Evolutionary conservation across 2,888 invertebrate species (phyloP).

Genomic region (Orgyia antiqua): DNA sequence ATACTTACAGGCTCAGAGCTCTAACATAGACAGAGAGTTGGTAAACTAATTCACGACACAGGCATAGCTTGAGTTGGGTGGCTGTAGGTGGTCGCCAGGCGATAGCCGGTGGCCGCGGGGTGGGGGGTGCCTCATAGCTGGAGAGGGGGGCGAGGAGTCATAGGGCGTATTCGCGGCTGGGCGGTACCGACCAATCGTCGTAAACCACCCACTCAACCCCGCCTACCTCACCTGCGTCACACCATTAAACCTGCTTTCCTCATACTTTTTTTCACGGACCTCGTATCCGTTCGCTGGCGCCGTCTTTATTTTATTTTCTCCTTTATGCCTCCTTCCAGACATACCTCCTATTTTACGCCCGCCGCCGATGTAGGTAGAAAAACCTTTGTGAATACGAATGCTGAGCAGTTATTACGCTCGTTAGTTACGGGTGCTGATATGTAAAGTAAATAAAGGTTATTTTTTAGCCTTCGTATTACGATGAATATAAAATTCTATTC

Average conservation of each 20-base stretch:
- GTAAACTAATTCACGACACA: conserved; percentile 78
- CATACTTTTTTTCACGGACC: conserved; percentile 73
- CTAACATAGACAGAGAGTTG: conserved; percentile 78
- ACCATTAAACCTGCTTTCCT: conserved; percentile 73
- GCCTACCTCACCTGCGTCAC: conserved; percentile 76
- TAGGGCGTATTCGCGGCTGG: conserved; percentile 67
- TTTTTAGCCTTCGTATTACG: conserved; percentile 27
- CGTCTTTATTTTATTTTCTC: conserved; percentile 78
- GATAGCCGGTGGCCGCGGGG: conserved; percentile 68
- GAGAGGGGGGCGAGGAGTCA: conserved; percentile 31
- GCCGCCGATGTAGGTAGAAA: conserved; percentile 68
- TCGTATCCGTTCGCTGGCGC: conserved; percentile 71
- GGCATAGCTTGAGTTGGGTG: conserved; percentile 73
- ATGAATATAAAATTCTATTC: conserved; percentile 7
- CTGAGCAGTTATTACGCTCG: conserved; percentile 73
- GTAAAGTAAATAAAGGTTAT: conserved; percentile 71
- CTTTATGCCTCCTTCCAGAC: conserved; percentile 72
- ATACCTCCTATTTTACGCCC: conserved; percentile 76
- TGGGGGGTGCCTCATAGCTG: conserved; percentile 28
- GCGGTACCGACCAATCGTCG: conserved; percentile 73
- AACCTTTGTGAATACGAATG: conserved; percentile 77
- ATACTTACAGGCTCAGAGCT: conserved; percentile 74
- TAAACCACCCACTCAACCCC: conserved; percentile 65
- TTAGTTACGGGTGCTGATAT: conserved; percentile 70
- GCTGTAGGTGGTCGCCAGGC: conserved; percentile 67